These are phyloP conservation scores for Cyprinus carpio DNA, from an alignment of 2,113 vertebrate genomes.

Conservation along the genomic window DNA sequence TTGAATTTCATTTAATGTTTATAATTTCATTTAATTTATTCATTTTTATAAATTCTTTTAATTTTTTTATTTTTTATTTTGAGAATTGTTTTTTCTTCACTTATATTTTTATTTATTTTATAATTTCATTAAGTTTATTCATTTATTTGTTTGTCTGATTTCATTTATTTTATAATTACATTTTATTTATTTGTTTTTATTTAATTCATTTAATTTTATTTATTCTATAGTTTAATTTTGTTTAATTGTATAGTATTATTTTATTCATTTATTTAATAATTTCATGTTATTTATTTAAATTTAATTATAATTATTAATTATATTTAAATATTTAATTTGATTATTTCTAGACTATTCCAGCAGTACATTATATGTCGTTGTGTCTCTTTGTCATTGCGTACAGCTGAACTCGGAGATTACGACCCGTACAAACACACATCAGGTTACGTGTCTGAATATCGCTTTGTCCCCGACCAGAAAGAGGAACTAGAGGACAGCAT, in stretches of 20 bases:
- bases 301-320: background rate
- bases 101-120: too few species aligned
- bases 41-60: too few species aligned
- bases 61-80: too few species aligned
- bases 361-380: background rate
- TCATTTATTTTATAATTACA: background rate
- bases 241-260: background rate
- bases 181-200: too few species aligned
- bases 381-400: slow-evolving; percentile 38
- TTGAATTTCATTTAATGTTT: background rate
- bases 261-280: background rate
- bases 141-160: too few species aligned
- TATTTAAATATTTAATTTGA: background rate
- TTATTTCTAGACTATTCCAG: background rate
- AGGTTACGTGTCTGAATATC: slow-evolving; percentile 86
- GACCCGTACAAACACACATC: slow-evolving; percentile 81
- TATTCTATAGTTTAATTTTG: too few species aligned
- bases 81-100: too few species aligned
- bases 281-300: background rate
- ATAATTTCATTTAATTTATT: background rate
- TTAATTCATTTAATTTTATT: too few species aligned
- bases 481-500: slow-evolving; percentile 87
- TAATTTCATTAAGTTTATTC: too few species aligned
- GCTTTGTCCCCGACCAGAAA: slow-evolving; percentile 88
- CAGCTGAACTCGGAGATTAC: slow-evolving; percentile 88